Evolutionary conservation across 2,797 vertebrate species (phyloP).

Genomic region (Myoxocephalus aenaeus): DNA sequence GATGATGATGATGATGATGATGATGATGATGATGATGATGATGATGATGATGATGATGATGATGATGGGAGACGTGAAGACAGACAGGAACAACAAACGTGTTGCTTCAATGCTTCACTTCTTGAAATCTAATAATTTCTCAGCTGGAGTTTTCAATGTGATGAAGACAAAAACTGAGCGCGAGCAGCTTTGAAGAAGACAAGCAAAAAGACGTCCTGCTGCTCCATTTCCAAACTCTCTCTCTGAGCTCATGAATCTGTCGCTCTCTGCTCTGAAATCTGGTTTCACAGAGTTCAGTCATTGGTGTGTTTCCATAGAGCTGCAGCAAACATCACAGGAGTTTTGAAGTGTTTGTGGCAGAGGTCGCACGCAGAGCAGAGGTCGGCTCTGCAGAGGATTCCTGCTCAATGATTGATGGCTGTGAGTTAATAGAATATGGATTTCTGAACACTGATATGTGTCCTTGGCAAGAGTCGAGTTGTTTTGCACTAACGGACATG

Average conservation of each 20-base stretch:
- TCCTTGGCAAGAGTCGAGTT: slow-evolving; percentile 30
- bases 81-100: no score
- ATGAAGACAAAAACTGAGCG: no score
- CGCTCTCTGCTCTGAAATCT: neutral
- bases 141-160: no score
- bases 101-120: neutral
- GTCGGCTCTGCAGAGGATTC: slow-evolving; percentile 35
- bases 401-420: slow-evolving; percentile 51
- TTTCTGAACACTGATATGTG: slow-evolving; percentile 39
- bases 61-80: no score
- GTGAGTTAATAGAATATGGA: slow-evolving; percentile 67
- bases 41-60: no score
- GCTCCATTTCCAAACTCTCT: neutral
- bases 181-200: neutral
- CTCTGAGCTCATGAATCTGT: neutral
- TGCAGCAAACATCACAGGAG: neutral
- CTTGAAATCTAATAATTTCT: no score
- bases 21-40: no score
- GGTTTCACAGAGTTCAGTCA: neutral
- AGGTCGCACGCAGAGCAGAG: slow-evolving; percentile 22
- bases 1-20: no score
- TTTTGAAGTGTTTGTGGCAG: neutral
- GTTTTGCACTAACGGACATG: neutral
- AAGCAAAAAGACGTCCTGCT: neutral
- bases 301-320: neutral